Evolutionary conservation across 2,113 vertebrate species (phyloP).

Genomic region (Dicrurus megarhynchus): DNA sequence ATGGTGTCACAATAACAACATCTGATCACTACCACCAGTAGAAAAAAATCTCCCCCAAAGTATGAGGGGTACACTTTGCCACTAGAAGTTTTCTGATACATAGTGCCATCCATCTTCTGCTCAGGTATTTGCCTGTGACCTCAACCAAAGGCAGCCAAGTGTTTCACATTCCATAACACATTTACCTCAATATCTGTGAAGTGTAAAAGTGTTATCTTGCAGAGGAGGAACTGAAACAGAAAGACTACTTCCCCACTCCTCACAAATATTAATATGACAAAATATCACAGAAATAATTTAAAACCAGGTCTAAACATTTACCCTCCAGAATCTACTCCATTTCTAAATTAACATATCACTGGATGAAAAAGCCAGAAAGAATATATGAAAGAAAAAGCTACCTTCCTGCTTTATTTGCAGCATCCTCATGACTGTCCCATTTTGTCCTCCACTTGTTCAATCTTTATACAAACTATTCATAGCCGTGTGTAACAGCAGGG

Average conservation of each 20-base stretch:
- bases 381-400: neutral
- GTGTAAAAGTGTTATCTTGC: neutral
- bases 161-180: neutral
- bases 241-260: neutral
- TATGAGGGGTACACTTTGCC: fast-evolving
- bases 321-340: neutral
- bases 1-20: neutral
- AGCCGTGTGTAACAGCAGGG: neutral
- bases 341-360: neutral
- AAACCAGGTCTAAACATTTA: neutral
- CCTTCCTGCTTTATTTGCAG: neutral
- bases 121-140: neutral
- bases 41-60: neutral
- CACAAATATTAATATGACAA: neutral
- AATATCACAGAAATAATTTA: neutral
- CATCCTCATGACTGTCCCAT: neutral
- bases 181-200: neutral
- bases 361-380: neutral
- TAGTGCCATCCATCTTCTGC: neutral
- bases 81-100: neutral
- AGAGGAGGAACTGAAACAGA: neutral
- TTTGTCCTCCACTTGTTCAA: neutral
- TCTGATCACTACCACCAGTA: neutral
- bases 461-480: neutral
- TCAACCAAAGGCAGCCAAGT: neutral